Evolutionary conservation across 53 echinoderm and acorn worm species (phyloP).

Genomic region (Holothuria scabra): DNA sequence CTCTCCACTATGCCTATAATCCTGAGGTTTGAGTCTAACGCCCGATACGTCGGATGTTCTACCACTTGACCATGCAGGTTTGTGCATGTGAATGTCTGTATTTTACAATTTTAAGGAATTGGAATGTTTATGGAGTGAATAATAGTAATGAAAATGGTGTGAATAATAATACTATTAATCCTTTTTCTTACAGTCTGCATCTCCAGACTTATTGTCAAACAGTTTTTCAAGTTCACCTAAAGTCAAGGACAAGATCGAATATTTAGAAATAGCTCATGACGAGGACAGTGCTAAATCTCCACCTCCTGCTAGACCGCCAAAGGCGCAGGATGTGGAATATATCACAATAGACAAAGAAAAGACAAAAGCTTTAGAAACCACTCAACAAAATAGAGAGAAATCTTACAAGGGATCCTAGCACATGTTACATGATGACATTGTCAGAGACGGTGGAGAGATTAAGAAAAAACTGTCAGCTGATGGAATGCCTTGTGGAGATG

Average conservation of each 20-base stretch:
- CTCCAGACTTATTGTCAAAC: constrained; percentile 5
- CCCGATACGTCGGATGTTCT: too few species aligned
- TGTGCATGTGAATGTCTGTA: too few species aligned
- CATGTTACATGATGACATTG: constrained; percentile 10
- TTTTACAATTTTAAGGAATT: too few species aligned
- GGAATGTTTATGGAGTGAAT: not conserved
- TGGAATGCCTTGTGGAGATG: too few species aligned
- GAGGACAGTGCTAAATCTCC: constrained; percentile 52
- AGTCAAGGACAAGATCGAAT: constrained; percentile 66
- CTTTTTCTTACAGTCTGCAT: not conserved
- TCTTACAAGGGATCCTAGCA: constrained; percentile 53
- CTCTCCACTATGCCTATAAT: too few species aligned
- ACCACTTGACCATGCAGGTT: too few species aligned
- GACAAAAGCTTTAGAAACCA: constrained; percentile 81
- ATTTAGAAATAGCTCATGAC: constrained; percentile 84
- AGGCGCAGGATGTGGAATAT: constrained; percentile 78
- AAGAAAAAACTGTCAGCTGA: not conserved
- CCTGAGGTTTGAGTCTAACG: too few species aligned
- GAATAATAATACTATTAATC: not conserved
- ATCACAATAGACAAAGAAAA: constrained; percentile 82
- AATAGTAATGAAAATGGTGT: not conserved
- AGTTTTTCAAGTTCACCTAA: constrained; percentile 17
- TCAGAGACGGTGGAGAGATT: constrained; percentile 36
- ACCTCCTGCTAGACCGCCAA: constrained; percentile 67
- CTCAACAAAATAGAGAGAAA: constrained; percentile 73